Base-by-base conservation (phyloP, 2,888 invertebrate genomes). In the Epirrita christyi region DNA sequence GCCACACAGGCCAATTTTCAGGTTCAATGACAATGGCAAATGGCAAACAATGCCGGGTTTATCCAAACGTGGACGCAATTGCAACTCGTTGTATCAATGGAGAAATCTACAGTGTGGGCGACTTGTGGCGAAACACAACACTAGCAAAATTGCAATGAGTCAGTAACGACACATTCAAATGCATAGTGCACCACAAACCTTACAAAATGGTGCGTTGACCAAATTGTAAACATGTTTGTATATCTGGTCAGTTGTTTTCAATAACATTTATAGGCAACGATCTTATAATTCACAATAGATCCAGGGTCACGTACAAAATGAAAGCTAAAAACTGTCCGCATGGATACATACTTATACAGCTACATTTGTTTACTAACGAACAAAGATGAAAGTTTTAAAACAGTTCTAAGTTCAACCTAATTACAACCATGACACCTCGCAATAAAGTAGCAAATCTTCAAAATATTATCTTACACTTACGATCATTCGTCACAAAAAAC, bases 51-150 rank as follows among this genome's bases (percentile, higher is more conserved):
- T 87, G 78, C 76, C 68, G 65, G 68, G 71, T 70, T 66, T 74
- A 82, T 78, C 73, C 65, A 71, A 80, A 78, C 78, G 71, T 67
- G 68, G 72, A 76, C 75, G 75, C 81, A 80, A 82, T 78, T 80
- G 81, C 69, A 78, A 75, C 77, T 83, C 77, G 78, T 84, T 83
- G 81, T 83, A 88, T 87, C 83, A 86, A 87, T 84, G 83, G 87
- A 85, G 88, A 88, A 86, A 90, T 88, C 87, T 76, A 73, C 66
- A 64, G 67, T 79, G 86, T 85, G 80, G 87, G 87, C 80, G 85
- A 73, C 59, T 40, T 47, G 52, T 84, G 81, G 81, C 76, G 84
- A 86, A 86, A 87, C 77, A 60, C 65, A 71, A 63, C 64, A 68
- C 66, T 67, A 65, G 66, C 67, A 68, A 75, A 79, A 78, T 73